Base-by-base conservation (phyloP, 2,888 invertebrate species). In the Agrilus cyanescens region DNA sequence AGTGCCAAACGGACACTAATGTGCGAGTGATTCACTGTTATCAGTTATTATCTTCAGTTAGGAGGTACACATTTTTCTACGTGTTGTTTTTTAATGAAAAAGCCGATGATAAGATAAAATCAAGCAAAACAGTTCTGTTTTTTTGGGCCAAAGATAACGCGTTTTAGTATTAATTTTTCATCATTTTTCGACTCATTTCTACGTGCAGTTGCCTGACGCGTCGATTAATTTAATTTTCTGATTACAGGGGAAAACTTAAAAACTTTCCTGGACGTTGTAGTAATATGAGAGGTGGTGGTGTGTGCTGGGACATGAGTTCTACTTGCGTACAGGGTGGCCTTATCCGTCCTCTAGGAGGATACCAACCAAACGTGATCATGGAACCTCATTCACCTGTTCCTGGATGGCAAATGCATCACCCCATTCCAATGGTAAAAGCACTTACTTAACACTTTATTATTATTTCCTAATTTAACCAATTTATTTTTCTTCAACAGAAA, bases 401-500 rank as follows among this genome's bases (percentile, higher is more conserved):
- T 4, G 57, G 59, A 2, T 62, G 62, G 63, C 60, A 59, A 37
- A 48, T 50, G 43, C 59, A 54, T 45, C 54, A 56, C 37, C 46
- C 53, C 14, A 44, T 53, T 15, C 46, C 57, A 40, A 51, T 54
- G 43, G 61, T 61, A 56, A 57, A 58, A n/a, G n/a, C n/a, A n/a
- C n/a, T n/a, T 57, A 30, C 15, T 30, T 25, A 37, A 37, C 3
- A 37, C 35, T 43, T 32, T 37, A 35, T n/a, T 32, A 29, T 25
- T 37, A 25, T 18, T 36, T 36, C n/a, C 12, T 32, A 25, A 33
- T 33, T 12, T 34, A 4, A 13, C 14, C 12, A 29, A 18, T 14
- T 34, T 32, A 43, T 47, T 50, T 50, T 49, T 46, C 30, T 60
- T 70, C 12, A 10, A 25, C 67, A 78, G 78, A 78, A 78, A 71